phyloP scores from a whole-genome alignment of 2,888 invertebrate species.

The Congeria kusceri region DNA sequence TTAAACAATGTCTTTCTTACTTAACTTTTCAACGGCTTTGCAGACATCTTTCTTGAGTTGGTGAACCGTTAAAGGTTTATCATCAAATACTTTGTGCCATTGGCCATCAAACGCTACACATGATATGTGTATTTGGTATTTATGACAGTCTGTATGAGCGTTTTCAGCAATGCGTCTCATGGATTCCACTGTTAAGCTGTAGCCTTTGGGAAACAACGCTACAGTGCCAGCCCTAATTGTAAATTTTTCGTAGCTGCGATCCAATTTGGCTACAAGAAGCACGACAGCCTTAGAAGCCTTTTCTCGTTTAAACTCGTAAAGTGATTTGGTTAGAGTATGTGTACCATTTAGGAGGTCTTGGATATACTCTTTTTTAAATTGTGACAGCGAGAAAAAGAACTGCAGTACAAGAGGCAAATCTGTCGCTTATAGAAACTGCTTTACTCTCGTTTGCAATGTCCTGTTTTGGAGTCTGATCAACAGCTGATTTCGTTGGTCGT shows the following conservation, averaged over 20 bases:
- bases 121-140: slow-evolving; percentile 11
- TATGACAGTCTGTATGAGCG: not conserved
- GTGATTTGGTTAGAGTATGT: not conserved
- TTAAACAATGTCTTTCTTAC: slow-evolving; percentile 1
- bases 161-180: not conserved
- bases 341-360: not conserved
- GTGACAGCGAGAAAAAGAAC: not conserved
- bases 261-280: slow-evolving; percentile 18
- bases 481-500: slow-evolving; percentile 2
- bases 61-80: slow-evolving; percentile 21
- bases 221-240: slow-evolving; percentile 3
- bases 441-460: slow-evolving; percentile 5
- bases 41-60: not conserved
- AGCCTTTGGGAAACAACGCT: slow-evolving; percentile 10
- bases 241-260: slow-evolving; percentile 8
- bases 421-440: not conserved
- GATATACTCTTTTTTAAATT: not conserved
- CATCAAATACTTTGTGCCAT: slow-evolving; percentile 25
- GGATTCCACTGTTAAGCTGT: not conserved
- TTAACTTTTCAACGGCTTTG: slow-evolving; percentile 7
- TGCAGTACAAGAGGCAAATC: not conserved
- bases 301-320: slow-evolving; percentile 16
- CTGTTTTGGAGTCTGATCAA: not conserved
- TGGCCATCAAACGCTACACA: slow-evolving; percentile 32
- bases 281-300: slow-evolving; percentile 22